phyloP scores from a whole-genome alignment of 2,888 invertebrate species.

The Nomada fucata region DNA sequence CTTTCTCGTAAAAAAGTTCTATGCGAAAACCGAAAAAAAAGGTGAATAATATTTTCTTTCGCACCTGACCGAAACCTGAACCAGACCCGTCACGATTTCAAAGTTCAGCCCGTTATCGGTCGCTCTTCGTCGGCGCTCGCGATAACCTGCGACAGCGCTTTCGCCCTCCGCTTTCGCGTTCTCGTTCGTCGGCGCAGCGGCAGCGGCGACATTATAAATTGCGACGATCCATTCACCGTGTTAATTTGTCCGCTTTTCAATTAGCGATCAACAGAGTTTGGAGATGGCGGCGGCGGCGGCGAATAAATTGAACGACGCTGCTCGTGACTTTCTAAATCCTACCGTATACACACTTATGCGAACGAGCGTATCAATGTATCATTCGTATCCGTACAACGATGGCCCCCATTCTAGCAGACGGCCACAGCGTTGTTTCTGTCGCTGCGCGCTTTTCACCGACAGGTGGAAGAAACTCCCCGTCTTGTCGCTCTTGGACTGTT shows the following conservation, averaged over 20 bases:
- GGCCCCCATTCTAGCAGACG: slow-evolving; percentile 48
- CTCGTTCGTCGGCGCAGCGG: slow-evolving; percentile 29
- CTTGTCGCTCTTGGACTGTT: slow-evolving; percentile 33
- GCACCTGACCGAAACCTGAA: too few relatives aligned
- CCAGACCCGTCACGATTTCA: background rate
- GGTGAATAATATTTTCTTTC: too few relatives aligned
- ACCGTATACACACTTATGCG: slow-evolving; percentile 31
- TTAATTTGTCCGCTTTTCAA: slow-evolving; percentile 78
- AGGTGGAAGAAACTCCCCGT: slow-evolving; percentile 32
- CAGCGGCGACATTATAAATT: slow-evolving; percentile 74
- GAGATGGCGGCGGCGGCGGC: slow-evolving; percentile 38
- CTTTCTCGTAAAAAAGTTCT: background rate
- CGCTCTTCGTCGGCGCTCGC: slow-evolving; percentile 27
- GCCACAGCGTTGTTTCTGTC: slow-evolving; percentile 7
- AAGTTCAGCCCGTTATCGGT: slow-evolving; percentile 16
- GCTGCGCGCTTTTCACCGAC: slow-evolving; percentile 27
- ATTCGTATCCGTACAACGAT: background rate
- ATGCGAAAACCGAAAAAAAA: background rate
- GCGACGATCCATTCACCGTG: slow-evolving; percentile 68
- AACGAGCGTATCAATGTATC: background rate
- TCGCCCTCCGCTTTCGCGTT: slow-evolving; percentile 33
- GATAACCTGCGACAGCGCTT: slow-evolving; percentile 34
- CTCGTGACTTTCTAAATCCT: slow-evolving; percentile 71
- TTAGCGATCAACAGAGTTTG: slow-evolving; percentile 72
- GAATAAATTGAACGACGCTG: slow-evolving; percentile 68